These are phyloP conservation scores for Schizopygopsis pylzovi DNA, from an alignment of 2,797 vertebrate species.

Conservation along the genomic window DNA sequence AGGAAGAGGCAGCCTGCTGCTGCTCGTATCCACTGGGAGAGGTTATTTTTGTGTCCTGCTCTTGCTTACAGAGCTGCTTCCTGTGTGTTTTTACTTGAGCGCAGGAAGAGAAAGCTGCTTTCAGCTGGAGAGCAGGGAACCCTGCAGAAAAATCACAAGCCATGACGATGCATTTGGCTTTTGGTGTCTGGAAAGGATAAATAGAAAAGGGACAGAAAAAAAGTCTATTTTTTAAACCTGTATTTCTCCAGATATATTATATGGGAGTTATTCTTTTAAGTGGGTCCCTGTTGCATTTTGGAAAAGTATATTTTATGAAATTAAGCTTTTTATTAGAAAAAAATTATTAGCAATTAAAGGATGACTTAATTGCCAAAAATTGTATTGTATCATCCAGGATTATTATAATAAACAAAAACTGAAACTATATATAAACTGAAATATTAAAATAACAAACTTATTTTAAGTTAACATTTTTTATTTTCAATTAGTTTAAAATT, in stretches of 20 bases:
- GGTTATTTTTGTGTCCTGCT: slow-evolving; percentile 52
- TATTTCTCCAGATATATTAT: too few species aligned
- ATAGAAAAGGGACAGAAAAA: too few species aligned
- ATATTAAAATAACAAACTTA: too few species aligned
- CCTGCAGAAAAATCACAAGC: neutral
- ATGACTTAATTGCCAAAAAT: neutral
- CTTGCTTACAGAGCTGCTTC: slow-evolving; percentile 44
- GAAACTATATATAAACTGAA: neutral
- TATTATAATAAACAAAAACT: neutral
- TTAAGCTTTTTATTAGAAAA: neutral
- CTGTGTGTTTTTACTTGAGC: neutral
- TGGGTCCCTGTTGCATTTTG: neutral
- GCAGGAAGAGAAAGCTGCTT: slow-evolving; percentile 5
- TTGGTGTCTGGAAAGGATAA: neutral
- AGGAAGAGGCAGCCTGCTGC: neutral
- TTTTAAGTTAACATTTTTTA: too few species aligned
- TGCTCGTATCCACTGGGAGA: slow-evolving; percentile 31
- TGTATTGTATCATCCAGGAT: neutral
- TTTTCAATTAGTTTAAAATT: too few species aligned
- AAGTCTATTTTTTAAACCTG: neutral
- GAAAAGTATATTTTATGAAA: neutral
- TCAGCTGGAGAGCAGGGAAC: neutral
- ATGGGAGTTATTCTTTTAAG: neutral
- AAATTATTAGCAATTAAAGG: neutral
- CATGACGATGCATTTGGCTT: neutral